Base-by-base conservation (phyloP, 2,113 vertebrate genomes). In the Hemiprocne comata region DNA sequence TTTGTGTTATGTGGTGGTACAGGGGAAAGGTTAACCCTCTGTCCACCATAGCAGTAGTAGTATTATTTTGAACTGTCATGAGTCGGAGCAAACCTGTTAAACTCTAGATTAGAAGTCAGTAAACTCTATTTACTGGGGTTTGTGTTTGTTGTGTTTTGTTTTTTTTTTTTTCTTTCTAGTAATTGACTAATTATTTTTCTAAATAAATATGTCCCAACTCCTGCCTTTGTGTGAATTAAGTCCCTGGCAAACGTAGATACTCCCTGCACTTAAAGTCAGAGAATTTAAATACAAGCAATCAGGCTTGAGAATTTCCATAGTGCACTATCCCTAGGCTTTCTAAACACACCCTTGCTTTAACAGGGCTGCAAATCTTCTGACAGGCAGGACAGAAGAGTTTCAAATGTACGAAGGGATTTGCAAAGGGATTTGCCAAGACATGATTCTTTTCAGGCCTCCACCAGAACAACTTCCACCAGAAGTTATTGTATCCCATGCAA, bases 11-110 rank as follows among this genome's bases (percentile, higher is more conserved):
- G 34, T 1, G 5, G 25, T 74, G 64, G 36, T 64, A 60, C 77
- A 25, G 42, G 58, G 42, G 80, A 80, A 93, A 93, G 16, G 7
- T 86, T 96, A 95, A 96, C 75, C 23, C 55, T 77, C 13, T 92
- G 51, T 83, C 28, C 64, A 51, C 75, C 1, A 0, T 34, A 13
- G 57, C 12, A 54, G 23, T 55, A 17, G 9, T 78, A 19, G 29
- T 44, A 57, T 50, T 44, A 57, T 50, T 95, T 83, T 58, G 83
- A 69, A 58, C 18, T 76, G 33, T n/a, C 19, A 11, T 53, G n/a
- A 73, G 36, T 20, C 4, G 3, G 15, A 76, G 58, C 3, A 7
- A 87, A 61, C 31, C 50, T 85, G 24, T 82, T 96, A 76, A 80
- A 76, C 13, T 83, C 21, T 28, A 58, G 20, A 33, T 23, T 53